These are phyloP conservation scores for Cepaea nemoralis DNA, from an alignment of 1,140 invertebrate species.

Conservation along the genomic window DNA sequence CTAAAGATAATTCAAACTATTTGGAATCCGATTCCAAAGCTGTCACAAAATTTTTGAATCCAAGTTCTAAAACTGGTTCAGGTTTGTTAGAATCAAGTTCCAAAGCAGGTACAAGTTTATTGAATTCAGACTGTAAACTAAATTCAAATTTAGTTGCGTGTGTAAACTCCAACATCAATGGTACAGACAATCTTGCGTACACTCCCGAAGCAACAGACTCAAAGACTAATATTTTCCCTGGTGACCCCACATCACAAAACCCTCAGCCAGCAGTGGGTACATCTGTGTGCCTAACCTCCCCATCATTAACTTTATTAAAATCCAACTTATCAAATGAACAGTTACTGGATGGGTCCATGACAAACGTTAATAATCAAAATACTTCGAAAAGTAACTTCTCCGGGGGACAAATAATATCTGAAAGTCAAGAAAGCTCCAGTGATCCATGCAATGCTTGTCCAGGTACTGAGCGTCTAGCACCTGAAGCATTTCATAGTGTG, in stretches of 20 bases:
- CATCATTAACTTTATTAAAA: background rate
- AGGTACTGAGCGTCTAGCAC: background rate
- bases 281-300: too few species aligned
- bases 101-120: too few species aligned
- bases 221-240: background rate
- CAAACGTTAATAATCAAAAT: background rate
- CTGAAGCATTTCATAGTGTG: background rate
- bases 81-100: too few species aligned
- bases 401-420: background rate
- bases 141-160: too few species aligned
- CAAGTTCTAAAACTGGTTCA: too few species aligned
- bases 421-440: background rate
- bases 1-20: too few species aligned
- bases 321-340: background rate
- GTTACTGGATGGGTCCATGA: background rate
- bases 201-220: background rate
- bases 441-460: background rate
- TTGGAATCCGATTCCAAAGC: too few species aligned
- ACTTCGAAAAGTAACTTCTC: background rate
- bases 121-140: too few species aligned
- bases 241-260: background rate
- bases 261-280: too few species aligned
- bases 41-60: too few species aligned
- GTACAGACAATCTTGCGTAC: too few species aligned
- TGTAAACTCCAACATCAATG: too few species aligned